A percentile compares a stretch with the other conserved stretches of the same genome.
phyloP scores from a whole-genome alignment of 2,797 vertebrate species.

The Petrocephalus schoutedeni region DNA sequence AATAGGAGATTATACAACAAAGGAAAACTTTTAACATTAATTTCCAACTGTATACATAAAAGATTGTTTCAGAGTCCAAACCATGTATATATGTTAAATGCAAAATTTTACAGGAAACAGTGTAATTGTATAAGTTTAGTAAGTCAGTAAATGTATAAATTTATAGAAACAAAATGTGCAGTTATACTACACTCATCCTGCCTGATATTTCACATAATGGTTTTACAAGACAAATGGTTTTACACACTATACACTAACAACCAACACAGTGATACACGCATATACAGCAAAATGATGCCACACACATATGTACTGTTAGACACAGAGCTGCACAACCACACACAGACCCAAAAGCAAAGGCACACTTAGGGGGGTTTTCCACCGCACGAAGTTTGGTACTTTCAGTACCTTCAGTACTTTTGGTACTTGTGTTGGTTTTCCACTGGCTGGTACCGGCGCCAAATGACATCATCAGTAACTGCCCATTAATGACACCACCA shows the following conservation, averaged over 20 bases:
- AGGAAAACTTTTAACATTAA: constrained; percentile 11
- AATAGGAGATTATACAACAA: constrained; percentile 7
- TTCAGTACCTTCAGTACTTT: too few species aligned
- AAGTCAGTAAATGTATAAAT: background rate
- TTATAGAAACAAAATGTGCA: background rate
- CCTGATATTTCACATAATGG: background rate
- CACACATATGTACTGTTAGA: background rate
- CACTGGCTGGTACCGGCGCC: too few species aligned
- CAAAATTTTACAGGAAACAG: background rate
- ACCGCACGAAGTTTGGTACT: too few species aligned
- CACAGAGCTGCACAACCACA: background rate
- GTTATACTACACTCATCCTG: background rate
- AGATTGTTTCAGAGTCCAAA: background rate
- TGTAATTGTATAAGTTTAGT: background rate
- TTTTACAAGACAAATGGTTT: background rate
- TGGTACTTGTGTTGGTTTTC: too few species aligned
- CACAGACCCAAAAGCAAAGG: background rate
- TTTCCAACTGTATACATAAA: background rate
- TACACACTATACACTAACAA: background rate
- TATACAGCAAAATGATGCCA: background rate
- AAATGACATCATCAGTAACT: too few species aligned
- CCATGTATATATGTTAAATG: background rate
- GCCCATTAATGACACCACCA: too few species aligned
- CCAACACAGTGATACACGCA: background rate
- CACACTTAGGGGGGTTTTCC: background rate